Evolutionary conservation across 2,113 vertebrate species (phyloP), one percentile per base, ranked within the genome.

Genomic region (Panthera uncia): DNA sequence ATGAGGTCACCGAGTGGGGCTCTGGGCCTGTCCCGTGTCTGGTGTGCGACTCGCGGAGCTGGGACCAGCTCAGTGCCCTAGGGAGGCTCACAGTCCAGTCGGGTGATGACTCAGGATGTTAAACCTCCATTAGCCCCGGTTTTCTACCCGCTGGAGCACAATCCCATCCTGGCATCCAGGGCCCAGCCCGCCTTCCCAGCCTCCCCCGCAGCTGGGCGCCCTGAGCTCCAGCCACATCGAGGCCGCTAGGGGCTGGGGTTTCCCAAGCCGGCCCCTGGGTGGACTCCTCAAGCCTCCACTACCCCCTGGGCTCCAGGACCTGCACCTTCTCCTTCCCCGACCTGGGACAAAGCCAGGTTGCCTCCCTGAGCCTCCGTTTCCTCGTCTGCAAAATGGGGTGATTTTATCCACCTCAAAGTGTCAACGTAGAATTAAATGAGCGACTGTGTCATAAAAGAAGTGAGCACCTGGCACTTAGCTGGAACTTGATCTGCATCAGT

Each of bases 391-490:
- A 27, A 65, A 92, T 21, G 52, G 89, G 33, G 8, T 45, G 63
- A 38, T 55, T 69, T 65, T 61, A 21, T 73, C 33, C 57, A 21
- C 29, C 18, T 48, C 69, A 1, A 8, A 29, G 33, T 4, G 16
- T 41, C 86, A 31, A 1, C 7, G 12, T 29, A 48, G 61, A 55
- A 33, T 18, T 8, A 27, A 7, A 50, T 3, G 33, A 57, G 45
- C 21, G 55, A 29, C 36, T n/a, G 14, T 0, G 5, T 18, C 63
- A 0, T 16, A 10, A 13, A 63, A 36, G 23, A 23, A 79, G 33
- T 0, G 27, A 12, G 10, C 0, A 0, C 63, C 33, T 25, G 55
- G 14, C 73, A 2, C 41, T 83, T 2, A 1, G 13, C 6, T 1
- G n/a, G 68, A 7, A 1, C 71, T 7, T 3, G 38, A 31, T 29